Evolutionary conservation across 2,113 vertebrate species (phyloP).

Genomic region (Reinhardtius hippoglossoides): DNA sequence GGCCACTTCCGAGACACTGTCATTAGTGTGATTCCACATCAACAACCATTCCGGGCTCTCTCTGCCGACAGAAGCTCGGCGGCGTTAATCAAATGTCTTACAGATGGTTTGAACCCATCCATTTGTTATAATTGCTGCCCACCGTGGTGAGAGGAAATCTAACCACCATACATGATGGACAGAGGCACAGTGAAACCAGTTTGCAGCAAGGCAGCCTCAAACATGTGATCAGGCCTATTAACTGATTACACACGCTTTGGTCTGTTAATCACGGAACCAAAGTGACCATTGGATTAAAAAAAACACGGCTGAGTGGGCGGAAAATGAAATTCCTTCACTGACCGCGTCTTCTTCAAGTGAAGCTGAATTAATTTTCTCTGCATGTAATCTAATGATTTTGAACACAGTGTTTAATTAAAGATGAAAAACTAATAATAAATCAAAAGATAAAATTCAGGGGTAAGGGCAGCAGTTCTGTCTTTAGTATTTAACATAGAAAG

Average conservation of each 20-base stretch:
- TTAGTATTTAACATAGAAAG: background rate
- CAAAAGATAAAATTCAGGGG: slow-evolving; percentile 4
- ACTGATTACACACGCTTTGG: slow-evolving; percentile 52
- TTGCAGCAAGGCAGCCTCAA: slow-evolving; percentile 38
- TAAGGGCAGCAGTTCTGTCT: background rate
- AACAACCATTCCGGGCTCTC: slow-evolving; percentile 51
- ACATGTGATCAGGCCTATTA: slow-evolving; percentile 52
- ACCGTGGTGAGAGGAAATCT: slow-evolving; percentile 63
- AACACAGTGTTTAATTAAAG: slow-evolving; percentile 34
- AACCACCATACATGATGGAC: slow-evolving; percentile 74
- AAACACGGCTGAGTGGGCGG: slow-evolving; percentile 38
- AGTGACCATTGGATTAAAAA: slow-evolving; percentile 31
- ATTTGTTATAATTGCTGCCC: slow-evolving; percentile 82
- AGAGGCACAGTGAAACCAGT: slow-evolving; percentile 71
- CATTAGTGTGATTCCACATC: slow-evolving; percentile 75
- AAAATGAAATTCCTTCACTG: slow-evolving; percentile 43
- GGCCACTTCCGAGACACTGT: slow-evolving; percentile 66
- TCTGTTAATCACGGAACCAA: slow-evolving; percentile 39
- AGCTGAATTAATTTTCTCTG: slow-evolving; percentile 46
- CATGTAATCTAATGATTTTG: slow-evolving; percentile 47
- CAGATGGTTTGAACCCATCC: slow-evolving; percentile 84
- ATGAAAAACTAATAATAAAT: background rate
- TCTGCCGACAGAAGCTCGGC: slow-evolving; percentile 49
- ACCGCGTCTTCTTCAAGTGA: slow-evolving; percentile 44
- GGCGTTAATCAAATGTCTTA: slow-evolving; percentile 84